Evolutionary conservation across 2,797 vertebrate genomes (phyloP), one percentile per base, ranked within the genome.

Genomic region (Melanotaenia nigrans): DNA sequence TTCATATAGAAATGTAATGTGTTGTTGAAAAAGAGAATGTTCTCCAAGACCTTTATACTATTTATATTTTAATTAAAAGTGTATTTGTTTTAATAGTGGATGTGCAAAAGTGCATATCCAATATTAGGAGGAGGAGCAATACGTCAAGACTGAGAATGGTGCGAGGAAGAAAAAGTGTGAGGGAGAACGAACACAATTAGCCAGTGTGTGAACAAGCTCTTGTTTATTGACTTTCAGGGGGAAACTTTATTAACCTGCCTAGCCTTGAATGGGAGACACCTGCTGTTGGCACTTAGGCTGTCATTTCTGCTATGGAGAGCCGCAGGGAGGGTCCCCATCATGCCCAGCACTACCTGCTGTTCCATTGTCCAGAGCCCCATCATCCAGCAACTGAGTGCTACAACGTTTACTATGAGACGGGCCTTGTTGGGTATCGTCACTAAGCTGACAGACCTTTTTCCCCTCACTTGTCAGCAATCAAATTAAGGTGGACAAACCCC

Each of bases 201-300:
- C 81, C 82, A 90, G 90, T 92, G 91, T 93, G 90, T 92, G 91
- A 92, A 92, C 90, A 92, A 92, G 92, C 78, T 84, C 91, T 89
- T 93, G 92, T 94, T 94, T 94, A 94, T 94, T 94, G 92, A 94
- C 92, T 94, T 92, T 91, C 83, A 68, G 85, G 78, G 88, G 90
- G 91, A 90, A 90, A 93, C 91, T 94, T 94, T 94, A 94, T 94
- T 94, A 94, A 94, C 93, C 92, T 91, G 92, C 90, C 87, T 73
- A 49, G 87, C 66, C 54, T 77, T 95, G 93, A 94, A 94, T 94
- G 90, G 90, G 85, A 94, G 92, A 93, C 94, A 94, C 93, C 94
- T 94, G 94, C 93, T 94, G 93, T 91, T 94, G 89, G 89, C 93
- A 94, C 92, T 94, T 94, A 90, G 92, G 85, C 90, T 85, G 85